Evolutionary conservation across 2,113 vertebrate species (phyloP).

Genomic region (Hippocampus guttulatus): DNA sequence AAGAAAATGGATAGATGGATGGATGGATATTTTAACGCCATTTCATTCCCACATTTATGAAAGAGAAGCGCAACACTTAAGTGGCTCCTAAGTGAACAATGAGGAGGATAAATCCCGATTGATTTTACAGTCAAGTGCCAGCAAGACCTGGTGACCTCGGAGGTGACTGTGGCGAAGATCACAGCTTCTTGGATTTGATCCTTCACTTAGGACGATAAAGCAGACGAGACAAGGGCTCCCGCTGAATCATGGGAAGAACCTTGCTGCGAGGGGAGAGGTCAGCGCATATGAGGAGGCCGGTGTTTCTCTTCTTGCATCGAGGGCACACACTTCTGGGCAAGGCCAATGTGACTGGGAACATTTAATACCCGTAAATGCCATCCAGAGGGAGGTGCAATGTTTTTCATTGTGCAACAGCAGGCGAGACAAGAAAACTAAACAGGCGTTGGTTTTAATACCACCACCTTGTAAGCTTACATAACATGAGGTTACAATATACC

Average conservation of each 20-base stretch:
- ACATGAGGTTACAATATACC: slow-evolving; percentile 2
- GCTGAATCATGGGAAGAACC: slow-evolving; percentile 37
- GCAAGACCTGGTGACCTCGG: slow-evolving; percentile 31
- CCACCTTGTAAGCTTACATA: slow-evolving; percentile 13
- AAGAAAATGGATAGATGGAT: too few species aligned
- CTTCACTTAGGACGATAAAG: slow-evolving; percentile 26
- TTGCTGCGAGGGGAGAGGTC: slow-evolving; percentile 46
- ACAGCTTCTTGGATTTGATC: slow-evolving; percentile 20
- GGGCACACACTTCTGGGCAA: slow-evolving; percentile 10
- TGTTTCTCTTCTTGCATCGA: slow-evolving; percentile 20
- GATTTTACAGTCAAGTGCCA: slow-evolving; percentile 43
- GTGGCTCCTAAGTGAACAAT: neutral
- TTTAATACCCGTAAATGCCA: slow-evolving; percentile 16
- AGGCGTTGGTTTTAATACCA: neutral
- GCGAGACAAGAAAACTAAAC: slow-evolving; percentile 22
- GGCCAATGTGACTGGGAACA: slow-evolving; percentile 31
- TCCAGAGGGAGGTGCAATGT: slow-evolving; percentile 2
- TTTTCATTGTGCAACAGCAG: slow-evolving; percentile 2
- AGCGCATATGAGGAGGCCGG: slow-evolving; percentile 42
- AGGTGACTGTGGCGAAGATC: slow-evolving; percentile 9
- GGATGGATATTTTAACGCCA: too few species aligned
- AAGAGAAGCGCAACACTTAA: neutral
- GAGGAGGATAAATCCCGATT: slow-evolving; percentile 32
- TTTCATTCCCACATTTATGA: too few species aligned
- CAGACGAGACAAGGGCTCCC: slow-evolving; percentile 19